Conservation (phyloP, 2,888 invertebrate genomes). For the Drosophila eohydei region DNA sequence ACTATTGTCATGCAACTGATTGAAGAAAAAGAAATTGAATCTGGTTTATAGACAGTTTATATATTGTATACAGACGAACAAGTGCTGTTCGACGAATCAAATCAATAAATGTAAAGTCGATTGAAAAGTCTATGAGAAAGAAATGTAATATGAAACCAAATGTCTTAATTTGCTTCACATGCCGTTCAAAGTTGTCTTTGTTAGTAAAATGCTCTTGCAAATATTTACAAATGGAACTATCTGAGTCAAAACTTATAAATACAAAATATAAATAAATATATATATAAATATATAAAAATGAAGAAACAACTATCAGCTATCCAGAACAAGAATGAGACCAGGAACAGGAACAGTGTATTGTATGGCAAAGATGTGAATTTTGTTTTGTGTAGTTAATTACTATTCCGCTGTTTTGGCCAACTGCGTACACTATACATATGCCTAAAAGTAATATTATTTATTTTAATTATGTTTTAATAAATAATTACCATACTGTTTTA, state of each 20-base stretch:
- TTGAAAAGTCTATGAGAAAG: constrained; percentile 33
- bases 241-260: constrained; percentile 26
- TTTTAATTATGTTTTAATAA: constrained; percentile 80
- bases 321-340: constrained; percentile 8
- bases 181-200: constrained; percentile 45
- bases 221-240: constrained; percentile 31
- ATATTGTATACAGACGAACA: constrained; percentile 21
- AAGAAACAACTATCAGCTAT: constrained; percentile 21
- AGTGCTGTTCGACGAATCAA: constrained; percentile 17
- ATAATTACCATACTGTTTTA: constrained; percentile 76
- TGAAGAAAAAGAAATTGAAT: constrained; percentile 21
- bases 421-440: constrained; percentile 61
- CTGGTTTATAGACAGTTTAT: constrained; percentile 35
- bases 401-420: constrained; percentile 61
- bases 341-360: constrained; percentile 26
- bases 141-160: constrained; percentile 26
- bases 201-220: constrained; percentile 42
- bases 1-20: constrained; percentile 38
- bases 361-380: constrained; percentile 48
- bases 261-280: constrained; percentile 9
- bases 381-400: constrained; percentile 49
- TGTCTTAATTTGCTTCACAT: constrained; percentile 60
- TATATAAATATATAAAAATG: constrained; percentile 9
- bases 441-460: constrained; percentile 76
- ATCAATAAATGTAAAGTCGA: constrained; percentile 29